Conservation (phyloP, 2,797 vertebrate species). For the Meda fulgida region DNA sequence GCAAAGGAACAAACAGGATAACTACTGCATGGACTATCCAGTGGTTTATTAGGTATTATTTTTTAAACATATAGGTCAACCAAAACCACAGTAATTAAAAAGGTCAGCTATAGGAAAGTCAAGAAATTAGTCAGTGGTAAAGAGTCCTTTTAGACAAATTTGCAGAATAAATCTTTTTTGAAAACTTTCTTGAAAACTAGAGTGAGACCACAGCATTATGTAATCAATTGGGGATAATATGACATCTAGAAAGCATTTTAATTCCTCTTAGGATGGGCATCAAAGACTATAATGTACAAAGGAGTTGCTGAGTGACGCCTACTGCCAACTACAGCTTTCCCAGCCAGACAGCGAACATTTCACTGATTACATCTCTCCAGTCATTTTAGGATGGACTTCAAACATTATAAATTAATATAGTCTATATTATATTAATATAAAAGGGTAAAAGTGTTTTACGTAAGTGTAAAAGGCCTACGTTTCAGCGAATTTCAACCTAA, state of each 20-base stretch:
- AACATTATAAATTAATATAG: neutral
- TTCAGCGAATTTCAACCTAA: neutral
- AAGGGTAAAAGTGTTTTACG: neutral
- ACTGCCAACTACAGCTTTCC: neutral
- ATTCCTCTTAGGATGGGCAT: conserved; percentile 2
- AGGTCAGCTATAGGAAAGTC: neutral
- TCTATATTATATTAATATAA: conserved; percentile 2
- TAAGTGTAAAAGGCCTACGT: neutral
- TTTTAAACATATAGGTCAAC: neutral
- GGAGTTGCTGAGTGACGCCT: neutral
- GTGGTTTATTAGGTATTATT: neutral
- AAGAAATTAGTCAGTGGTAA: neutral
- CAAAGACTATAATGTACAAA: conserved; percentile 8
- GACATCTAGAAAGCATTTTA: neutral
- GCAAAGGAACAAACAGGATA: neutral
- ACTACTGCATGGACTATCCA: neutral
- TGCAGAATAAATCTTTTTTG: neutral
- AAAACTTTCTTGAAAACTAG: neutral
- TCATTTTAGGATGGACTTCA: neutral
- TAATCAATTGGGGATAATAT: conserved; percentile 8
- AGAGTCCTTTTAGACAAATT: neutral
- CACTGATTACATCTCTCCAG: neutral
- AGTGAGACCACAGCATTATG: neutral
- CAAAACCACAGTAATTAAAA: neutral
- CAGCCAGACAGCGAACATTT: neutral